Evolutionary conservation across 1,140 invertebrate species (phyloP).

Genomic region (Mya arenaria): DNA sequence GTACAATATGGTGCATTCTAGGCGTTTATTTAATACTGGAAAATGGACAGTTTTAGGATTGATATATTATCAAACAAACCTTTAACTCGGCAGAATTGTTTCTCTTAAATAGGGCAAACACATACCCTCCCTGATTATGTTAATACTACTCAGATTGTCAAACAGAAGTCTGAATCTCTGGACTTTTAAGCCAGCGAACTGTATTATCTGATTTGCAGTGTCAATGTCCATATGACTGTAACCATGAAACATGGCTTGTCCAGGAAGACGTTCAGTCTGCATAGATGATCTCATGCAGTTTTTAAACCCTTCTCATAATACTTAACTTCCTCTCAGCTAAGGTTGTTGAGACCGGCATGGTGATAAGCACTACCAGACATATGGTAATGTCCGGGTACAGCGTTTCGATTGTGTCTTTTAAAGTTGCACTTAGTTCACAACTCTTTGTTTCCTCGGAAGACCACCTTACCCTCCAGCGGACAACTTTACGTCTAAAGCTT

Average conservation of each 20-base stretch:
- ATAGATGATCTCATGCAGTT: conserved; percentile 20
- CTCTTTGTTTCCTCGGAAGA: not conserved
- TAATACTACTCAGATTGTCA: no score
- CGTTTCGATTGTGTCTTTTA: not conserved
- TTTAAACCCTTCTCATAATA: conserved; percentile 19
- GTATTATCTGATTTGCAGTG: no score
- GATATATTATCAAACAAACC: no score
- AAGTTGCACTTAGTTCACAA: not conserved
- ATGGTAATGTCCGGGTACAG: conserved; percentile 30
- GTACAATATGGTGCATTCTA: no score
- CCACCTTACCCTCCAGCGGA: conserved; percentile 33
- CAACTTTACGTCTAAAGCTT: conserved; percentile 1
- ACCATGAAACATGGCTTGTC: conserved; percentile 13
- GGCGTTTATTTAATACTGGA: no score
- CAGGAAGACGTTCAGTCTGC: conserved; percentile 3
- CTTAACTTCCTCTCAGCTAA: conserved; percentile 10
- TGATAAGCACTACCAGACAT: conserved; percentile 3
- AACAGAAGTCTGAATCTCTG: no score
- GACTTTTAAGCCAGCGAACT: no score
- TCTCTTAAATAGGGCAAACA: no score
- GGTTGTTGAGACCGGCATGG: conserved; percentile 9
- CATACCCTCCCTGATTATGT: no score
- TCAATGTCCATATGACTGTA: no score
- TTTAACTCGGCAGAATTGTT: no score
- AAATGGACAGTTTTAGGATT: no score